Percentiles rank a stretch among this genome's conserved stretches.
Conservation (phyloP, 2,113 vertebrate species). For the Stomatorhinus ivindoensis region DNA sequence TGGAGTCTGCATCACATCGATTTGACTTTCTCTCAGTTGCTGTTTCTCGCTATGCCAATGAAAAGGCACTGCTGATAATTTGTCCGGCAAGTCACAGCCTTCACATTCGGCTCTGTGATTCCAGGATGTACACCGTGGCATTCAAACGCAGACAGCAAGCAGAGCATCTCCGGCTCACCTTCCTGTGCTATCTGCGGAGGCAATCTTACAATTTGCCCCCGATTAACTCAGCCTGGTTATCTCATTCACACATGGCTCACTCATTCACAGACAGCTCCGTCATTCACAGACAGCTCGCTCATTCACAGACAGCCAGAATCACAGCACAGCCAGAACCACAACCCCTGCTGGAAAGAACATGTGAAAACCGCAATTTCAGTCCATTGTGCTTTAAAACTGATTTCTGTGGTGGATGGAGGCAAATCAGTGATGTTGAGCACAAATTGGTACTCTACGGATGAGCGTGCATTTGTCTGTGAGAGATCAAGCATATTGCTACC, state of each 20-base stretch:
- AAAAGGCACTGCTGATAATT: background rate
- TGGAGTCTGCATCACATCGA: background rate
- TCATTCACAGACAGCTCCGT: background rate
- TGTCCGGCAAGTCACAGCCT: background rate
- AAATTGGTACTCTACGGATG: background rate
- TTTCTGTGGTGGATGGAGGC: conserved; percentile 10
- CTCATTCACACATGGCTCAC: background rate
- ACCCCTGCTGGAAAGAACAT: conserved; percentile 19
- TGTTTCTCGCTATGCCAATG: background rate
- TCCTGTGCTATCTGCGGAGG: background rate
- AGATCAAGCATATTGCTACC: background rate
- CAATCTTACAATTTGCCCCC: background rate
- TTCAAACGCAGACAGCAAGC: background rate
- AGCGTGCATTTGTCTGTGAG: background rate
- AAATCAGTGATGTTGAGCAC: background rate
- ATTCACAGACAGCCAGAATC: conserved; percentile 13
- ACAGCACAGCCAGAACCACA: conserved; percentile 15
- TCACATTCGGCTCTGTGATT: background rate
- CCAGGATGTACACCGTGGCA: background rate
- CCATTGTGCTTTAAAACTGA: background rate
- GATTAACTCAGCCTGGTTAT: background rate
- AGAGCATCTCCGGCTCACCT: background rate
- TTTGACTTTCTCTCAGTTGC: background rate
- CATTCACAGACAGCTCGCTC: background rate
- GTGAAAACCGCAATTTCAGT: background rate